These are phyloP conservation scores for Hephaestus fuliginosus DNA, from an alignment of 2,797 vertebrate genomes.

Conservation along the genomic window DNA sequence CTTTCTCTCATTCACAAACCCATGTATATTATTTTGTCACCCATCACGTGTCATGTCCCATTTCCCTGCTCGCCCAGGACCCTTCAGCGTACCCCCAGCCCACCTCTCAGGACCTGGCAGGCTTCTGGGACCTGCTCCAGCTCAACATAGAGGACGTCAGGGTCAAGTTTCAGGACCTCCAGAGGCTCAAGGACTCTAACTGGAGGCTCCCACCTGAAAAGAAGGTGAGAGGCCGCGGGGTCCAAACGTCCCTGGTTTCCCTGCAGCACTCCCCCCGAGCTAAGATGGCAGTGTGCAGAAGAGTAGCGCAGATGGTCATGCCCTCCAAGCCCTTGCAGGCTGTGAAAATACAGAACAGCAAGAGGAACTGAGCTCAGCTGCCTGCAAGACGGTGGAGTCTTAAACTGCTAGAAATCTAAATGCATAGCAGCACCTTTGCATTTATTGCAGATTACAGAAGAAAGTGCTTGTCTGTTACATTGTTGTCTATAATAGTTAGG, in stretches of 20 bases:
- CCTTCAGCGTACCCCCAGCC: slow-evolving; percentile 94
- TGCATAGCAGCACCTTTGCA: slow-evolving; percentile 20
- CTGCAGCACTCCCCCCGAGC: slow-evolving; percentile 70
- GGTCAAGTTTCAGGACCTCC: slow-evolving; percentile 97
- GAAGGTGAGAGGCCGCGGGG: slow-evolving; percentile 88
- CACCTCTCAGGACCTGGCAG: slow-evolving; percentile 97
- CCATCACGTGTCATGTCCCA: not conserved
- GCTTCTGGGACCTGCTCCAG: slow-evolving; percentile 99
- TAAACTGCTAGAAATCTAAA: slow-evolving; percentile 34
- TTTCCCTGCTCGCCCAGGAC: slow-evolving; percentile 74
- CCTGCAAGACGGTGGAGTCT: slow-evolving; percentile 28
- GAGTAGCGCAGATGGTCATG: slow-evolving; percentile 70
- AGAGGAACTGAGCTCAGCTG: slow-evolving; percentile 68
- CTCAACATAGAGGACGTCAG: slow-evolving; percentile 97
- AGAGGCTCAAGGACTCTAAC: slow-evolving; percentile 96
- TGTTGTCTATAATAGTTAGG: slow-evolving; percentile 27
- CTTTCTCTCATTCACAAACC: not conserved
- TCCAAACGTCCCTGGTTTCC: slow-evolving; percentile 65
- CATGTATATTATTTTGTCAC: not conserved
- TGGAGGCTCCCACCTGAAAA: slow-evolving; percentile 96
- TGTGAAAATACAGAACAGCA: slow-evolving; percentile 63
- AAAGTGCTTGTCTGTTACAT: slow-evolving; percentile 22
- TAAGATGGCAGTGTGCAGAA: slow-evolving; percentile 77
- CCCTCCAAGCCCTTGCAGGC: slow-evolving; percentile 62
- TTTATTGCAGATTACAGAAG: slow-evolving; percentile 31